phyloP scores from a whole-genome alignment of 2,888 invertebrate species.

The Tortrix viridana region DNA sequence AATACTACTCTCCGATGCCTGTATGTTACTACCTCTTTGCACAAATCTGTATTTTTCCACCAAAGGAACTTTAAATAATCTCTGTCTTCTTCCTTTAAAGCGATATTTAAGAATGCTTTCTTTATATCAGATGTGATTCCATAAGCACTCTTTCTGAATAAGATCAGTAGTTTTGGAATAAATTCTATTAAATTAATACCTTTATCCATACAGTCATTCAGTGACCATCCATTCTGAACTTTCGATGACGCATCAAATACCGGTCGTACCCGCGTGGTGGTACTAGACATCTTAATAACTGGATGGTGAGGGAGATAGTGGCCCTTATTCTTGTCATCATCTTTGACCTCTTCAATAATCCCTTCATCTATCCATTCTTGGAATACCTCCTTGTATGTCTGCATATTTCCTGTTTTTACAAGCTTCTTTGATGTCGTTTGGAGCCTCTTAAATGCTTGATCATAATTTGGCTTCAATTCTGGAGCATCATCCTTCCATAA shows the following conservation, averaged over 20 bases:
- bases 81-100: no score
- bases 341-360: constrained; percentile 16
- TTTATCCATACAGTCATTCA: no score
- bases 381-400: constrained; percentile 25
- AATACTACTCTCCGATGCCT: no score
- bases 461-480: constrained; percentile 14
- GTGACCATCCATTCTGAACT: neutral
- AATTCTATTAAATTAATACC: no score
- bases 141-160: neutral
- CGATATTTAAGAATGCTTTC: constrained; percentile 3
- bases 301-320: constrained; percentile 31
- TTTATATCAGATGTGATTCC: constrained; percentile 11
- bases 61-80: no score
- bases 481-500: constrained; percentile 14
- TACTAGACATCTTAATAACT: constrained; percentile 30
- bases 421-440: constrained; percentile 20
- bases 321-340: neutral
- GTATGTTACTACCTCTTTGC: no score
- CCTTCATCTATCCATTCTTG: no score
- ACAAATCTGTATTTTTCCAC: no score
- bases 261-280: constrained; percentile 31
- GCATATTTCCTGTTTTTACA: constrained; percentile 5
- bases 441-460: constrained; percentile 10
- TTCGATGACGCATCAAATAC: constrained; percentile 4
- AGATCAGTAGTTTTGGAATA: neutral